phyloP scores from a whole-genome alignment of 2,888 invertebrate genomes.

The Dilophus febrilis region DNA sequence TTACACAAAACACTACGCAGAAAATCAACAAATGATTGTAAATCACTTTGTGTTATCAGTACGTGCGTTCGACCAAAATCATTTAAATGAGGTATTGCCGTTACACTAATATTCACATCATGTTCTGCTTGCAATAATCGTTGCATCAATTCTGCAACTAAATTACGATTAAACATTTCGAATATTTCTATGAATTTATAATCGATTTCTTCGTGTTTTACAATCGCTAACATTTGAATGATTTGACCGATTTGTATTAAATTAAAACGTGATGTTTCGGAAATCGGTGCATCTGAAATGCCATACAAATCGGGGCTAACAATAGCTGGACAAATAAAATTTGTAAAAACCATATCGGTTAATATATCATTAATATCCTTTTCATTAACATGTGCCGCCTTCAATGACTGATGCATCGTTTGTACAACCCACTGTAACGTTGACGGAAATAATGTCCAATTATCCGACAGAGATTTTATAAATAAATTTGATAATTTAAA shows the following conservation, averaged over 20 bases:
- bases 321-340: slow-evolving; percentile 91
- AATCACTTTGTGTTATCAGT: slow-evolving; percentile 48
- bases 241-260: slow-evolving; percentile 83
- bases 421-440: slow-evolving; percentile 80
- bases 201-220: slow-evolving; percentile 67
- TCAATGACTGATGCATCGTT: slow-evolving; percentile 56
- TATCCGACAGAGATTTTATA: slow-evolving; percentile 62
- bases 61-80: slow-evolving; percentile 46
- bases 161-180: slow-evolving; percentile 60
- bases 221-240: slow-evolving; percentile 75
- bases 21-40: slow-evolving; percentile 41
- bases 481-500: slow-evolving; percentile 65
- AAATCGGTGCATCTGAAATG: slow-evolving; percentile 82
- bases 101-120: slow-evolving; percentile 20
- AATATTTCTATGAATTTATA: slow-evolving; percentile 58
- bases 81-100: slow-evolving; percentile 28
- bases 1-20: slow-evolving; percentile 31
- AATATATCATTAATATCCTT: slow-evolving; percentile 45
- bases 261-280: slow-evolving; percentile 78
- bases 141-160: slow-evolving; percentile 63
- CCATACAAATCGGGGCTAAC: slow-evolving; percentile 92
- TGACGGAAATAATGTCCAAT: slow-evolving; percentile 81
- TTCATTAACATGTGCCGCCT: slow-evolving; percentile 32
- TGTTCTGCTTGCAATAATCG: slow-evolving; percentile 35
- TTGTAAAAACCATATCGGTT: slow-evolving; percentile 81